Evolutionary conservation across 2,797 vertebrate genomes (phyloP).

Genomic region (Morelia viridis): DNA sequence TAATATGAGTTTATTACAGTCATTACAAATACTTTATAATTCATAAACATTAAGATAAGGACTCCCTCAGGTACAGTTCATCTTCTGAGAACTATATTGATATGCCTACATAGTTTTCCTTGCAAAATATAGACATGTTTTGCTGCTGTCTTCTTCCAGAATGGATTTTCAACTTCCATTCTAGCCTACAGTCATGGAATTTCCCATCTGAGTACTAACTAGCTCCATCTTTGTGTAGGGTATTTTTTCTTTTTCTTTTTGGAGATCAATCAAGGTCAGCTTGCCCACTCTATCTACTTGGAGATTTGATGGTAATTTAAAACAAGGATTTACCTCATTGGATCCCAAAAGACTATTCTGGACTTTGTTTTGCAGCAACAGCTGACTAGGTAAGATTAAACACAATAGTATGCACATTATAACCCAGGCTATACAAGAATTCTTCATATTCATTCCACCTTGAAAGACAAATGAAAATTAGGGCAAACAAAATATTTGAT

Average conservation of each 20-base stretch:
- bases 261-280: neutral
- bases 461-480: conserved; percentile 44
- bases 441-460: conserved; percentile 66
- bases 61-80: neutral
- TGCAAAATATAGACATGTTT: neutral
- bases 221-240: neutral
- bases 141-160: neutral
- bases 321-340: conserved; percentile 26
- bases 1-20: neutral
- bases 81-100: neutral
- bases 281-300: neutral
- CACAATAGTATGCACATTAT: conserved; percentile 47
- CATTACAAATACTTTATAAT: neutral
- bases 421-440: conserved; percentile 67
- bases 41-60: neutral
- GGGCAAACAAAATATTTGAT: conserved; percentile 29
- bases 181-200: neutral
- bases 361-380: conserved; percentile 62
- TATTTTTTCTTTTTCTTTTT: neutral
- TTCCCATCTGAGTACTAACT: neutral
- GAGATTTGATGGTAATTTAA: neutral
- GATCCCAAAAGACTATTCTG: conserved; percentile 20
- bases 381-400: conserved; percentile 61
- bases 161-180: neutral
- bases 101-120: neutral